phyloP scores from a whole-genome alignment of 2,797 vertebrate genomes.

The Rhyacichthys aspro region DNA sequence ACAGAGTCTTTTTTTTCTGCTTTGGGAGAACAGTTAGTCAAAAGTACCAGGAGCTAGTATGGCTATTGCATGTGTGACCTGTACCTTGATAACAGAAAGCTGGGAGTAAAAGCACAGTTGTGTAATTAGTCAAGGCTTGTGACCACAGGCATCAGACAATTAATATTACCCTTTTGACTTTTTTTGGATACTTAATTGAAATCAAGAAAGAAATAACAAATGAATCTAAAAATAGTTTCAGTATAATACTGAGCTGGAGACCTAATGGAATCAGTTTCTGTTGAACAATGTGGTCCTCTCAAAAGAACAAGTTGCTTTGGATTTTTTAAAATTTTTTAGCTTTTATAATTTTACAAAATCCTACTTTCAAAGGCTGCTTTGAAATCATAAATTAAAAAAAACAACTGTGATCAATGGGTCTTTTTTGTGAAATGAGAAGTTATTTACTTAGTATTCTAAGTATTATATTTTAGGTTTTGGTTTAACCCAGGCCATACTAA shows the following conservation, averaged over 20 bases:
- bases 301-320: background rate
- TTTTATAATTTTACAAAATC: background rate
- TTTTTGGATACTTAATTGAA: too few relatives aligned
- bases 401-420: background rate
- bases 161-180: too few relatives aligned
- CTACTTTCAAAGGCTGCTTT: conserved; percentile 4
- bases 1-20: background rate
- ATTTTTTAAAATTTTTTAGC: conserved; percentile 2
- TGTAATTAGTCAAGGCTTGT: too few relatives aligned
- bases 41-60: background rate
- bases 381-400: background rate
- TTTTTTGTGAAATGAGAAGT: background rate
- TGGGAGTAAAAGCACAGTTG: too few relatives aligned
- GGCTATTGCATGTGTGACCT: background rate
- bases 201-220: too few relatives aligned
- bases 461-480: background rate
- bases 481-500: background rate
- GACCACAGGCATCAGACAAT: too few relatives aligned
- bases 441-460: background rate
- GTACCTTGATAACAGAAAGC: conserved; percentile 19
- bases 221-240: too few relatives aligned
- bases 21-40: conserved; percentile 18
- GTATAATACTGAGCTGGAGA: too few relatives aligned
- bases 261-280: background rate
- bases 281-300: background rate